Percentiles rank a stretch among this genome's conserved stretches.
phyloP scores from a whole-genome alignment of 2,113 vertebrate genomes.

The Dendrocopos noguchii region DNA sequence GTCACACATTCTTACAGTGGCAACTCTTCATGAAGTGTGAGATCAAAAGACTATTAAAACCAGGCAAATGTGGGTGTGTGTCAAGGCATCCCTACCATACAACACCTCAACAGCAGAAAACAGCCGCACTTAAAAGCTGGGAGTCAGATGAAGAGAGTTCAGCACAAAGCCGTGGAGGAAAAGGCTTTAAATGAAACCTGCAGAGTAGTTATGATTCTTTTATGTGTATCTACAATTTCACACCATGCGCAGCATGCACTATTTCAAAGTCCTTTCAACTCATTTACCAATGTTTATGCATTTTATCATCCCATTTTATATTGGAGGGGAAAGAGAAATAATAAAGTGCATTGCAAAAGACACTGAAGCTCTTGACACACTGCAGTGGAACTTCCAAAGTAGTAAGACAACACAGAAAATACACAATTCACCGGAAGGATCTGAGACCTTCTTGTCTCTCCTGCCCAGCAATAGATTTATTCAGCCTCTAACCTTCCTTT shows the following conservation, averaged over 20 bases:
- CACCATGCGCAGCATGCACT: constrained; percentile 28
- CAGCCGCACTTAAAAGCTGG: constrained; percentile 36
- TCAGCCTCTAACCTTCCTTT: background rate
- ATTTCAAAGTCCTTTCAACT: constrained; percentile 71
- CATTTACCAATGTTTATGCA: background rate
- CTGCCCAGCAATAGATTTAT: background rate
- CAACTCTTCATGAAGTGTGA: constrained; percentile 35
- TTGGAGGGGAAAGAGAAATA: background rate
- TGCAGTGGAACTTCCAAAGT: background rate
- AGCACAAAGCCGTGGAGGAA: background rate
- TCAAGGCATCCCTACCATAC: constrained; percentile 25
- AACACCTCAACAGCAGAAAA: constrained; percentile 13
- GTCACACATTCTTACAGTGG: background rate
- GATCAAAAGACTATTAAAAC: constrained; percentile 26
- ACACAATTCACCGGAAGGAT: background rate
- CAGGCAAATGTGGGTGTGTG: background rate
- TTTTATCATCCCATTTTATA: constrained; percentile 16
- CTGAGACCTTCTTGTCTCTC: background rate
- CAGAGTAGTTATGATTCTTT: constrained; percentile 3
- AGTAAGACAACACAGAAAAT: background rate
- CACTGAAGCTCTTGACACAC: background rate
- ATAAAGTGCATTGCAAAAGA: background rate
- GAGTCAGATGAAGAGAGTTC: constrained; percentile 39
- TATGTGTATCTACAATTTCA: constrained; percentile 12
- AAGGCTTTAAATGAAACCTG: constrained; percentile 26